Percentiles rank a stretch among this genome's conserved stretches.
phyloP scores from a whole-genome alignment of 1,140 invertebrate species.

The Andrena cerasifolii region DNA sequence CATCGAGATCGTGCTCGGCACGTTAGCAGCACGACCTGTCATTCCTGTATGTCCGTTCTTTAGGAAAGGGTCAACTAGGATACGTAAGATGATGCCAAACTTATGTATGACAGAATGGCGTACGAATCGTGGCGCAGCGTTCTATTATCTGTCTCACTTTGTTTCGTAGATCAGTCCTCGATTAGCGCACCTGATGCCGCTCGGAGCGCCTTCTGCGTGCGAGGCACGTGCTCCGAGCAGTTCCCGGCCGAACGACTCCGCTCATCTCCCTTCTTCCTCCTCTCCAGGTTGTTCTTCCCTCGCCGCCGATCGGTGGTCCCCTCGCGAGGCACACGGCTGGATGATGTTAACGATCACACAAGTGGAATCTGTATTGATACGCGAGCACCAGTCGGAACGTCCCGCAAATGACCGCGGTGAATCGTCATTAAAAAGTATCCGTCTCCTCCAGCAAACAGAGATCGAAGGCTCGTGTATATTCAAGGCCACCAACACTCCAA shows the following conservation, averaged over 20 bases:
- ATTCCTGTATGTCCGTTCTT: conserved; percentile 24
- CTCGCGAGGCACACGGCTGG: not conserved
- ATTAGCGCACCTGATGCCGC: conserved; percentile 67
- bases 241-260: conserved; percentile 60
- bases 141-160: conserved; percentile 51
- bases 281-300: conserved; percentile 15
- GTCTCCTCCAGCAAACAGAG: not conserved
- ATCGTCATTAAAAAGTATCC: not conserved
- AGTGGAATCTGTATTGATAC: not conserved
- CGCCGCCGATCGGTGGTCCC: not conserved
- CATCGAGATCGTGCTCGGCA: conserved; percentile 57
- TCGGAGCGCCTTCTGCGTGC: conserved; percentile 69
- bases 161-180: conserved; percentile 46
- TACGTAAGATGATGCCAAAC: not conserved
- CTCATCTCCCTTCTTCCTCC: conserved; percentile 54
- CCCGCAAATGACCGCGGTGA: not conserved
- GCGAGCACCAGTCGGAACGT: not conserved
- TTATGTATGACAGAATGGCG: too few relatives aligned
- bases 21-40: conserved; percentile 19
- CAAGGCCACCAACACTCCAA: conserved; percentile 44
- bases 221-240: conserved; percentile 67
- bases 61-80: not conserved
- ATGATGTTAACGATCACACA: not conserved
- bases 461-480: conserved; percentile 3
- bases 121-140: conserved; percentile 26